These are phyloP conservation scores for Phrynocephalus forsythii DNA, from an alignment of 2,797 vertebrate genomes.

Conservation along the genomic window DNA sequence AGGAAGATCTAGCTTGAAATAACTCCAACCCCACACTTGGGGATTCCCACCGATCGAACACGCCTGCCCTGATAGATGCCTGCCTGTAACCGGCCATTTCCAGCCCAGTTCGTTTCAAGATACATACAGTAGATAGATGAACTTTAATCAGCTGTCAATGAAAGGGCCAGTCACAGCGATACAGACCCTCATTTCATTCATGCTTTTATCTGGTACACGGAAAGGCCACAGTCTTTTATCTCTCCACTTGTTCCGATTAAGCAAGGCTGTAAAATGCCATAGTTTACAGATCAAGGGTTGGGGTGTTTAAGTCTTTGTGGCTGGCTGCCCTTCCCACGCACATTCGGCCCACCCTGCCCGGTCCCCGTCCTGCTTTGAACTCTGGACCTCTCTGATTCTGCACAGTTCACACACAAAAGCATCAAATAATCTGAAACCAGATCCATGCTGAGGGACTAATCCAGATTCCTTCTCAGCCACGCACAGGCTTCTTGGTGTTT, in stretches of 20 bases:
- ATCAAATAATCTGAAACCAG: constrained; percentile 62
- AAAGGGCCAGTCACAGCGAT: constrained; percentile 52
- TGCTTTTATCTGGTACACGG: constrained; percentile 61
- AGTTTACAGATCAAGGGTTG: constrained; percentile 68
- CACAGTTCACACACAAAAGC: constrained; percentile 53
- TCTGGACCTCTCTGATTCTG: constrained; percentile 20
- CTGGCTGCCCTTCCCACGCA: constrained; percentile 62
- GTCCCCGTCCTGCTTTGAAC: constrained; percentile 41
- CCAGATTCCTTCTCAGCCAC: too few species aligned
- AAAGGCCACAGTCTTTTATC: constrained; percentile 66
- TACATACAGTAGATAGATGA: not conserved
- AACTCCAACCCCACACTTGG: not conserved
- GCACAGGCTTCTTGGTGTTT: too few species aligned
- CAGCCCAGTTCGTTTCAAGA: constrained; percentile 47
- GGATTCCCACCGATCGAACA: constrained; percentile 23
- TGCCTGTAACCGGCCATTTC: constrained; percentile 2
- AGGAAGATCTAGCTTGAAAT: not conserved
- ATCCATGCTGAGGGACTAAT: constrained; percentile 43
- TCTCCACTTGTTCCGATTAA: constrained; percentile 57
- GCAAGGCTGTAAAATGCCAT: constrained; percentile 54
- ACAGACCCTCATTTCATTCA: constrained; percentile 37
- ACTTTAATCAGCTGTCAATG: constrained; percentile 39
- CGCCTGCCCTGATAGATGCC: constrained; percentile 1
- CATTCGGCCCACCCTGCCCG: constrained; percentile 72
- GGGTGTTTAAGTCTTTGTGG: constrained; percentile 33